These are phyloP conservation scores for Zoanthus gigantus DNA, from an alignment of 92 coral and sea anemone species.

Conservation along the genomic window DNA sequence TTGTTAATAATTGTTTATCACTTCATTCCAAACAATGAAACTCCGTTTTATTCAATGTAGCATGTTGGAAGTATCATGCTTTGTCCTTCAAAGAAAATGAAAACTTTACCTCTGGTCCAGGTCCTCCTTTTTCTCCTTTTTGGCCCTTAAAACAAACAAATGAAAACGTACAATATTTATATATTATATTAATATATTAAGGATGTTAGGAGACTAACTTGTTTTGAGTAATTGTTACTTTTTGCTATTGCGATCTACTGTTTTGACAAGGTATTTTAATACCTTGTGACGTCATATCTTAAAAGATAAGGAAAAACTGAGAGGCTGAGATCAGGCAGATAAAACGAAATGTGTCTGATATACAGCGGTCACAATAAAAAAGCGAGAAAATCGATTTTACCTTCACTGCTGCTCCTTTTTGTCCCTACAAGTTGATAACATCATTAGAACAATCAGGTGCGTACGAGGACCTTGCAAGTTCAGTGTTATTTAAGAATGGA, in stretches of 20 bases:
- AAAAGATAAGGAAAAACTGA: not conserved
- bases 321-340: not conserved
- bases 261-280: not conserved
- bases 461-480: too few species aligned
- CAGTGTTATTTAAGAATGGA: too few species aligned
- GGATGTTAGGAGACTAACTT: not conserved
- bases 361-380: not conserved
- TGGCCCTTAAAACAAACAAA: not conserved
- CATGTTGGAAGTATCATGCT: not conserved
- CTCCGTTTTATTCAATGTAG: too few species aligned
- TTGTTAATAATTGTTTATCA: too few species aligned
- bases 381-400: not conserved
- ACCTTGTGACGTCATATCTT: not conserved
- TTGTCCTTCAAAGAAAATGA: not conserved
- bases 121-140: conserved; percentile 30
- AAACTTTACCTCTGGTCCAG: conserved; percentile 5
- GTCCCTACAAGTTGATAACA: not conserved
- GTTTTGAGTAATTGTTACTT: not conserved
- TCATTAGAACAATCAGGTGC: too few species aligned
- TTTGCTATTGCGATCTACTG: not conserved
- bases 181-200: not conserved
- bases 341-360: too few species aligned
- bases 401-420: conserved; percentile 19
- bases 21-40: too few species aligned
- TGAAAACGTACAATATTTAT: not conserved